A percentile compares a stretch with the other conserved stretches of the same genome.
Conservation (phyloP, 2,888 invertebrate species). For the Chloroclystis v-ata region DNA sequence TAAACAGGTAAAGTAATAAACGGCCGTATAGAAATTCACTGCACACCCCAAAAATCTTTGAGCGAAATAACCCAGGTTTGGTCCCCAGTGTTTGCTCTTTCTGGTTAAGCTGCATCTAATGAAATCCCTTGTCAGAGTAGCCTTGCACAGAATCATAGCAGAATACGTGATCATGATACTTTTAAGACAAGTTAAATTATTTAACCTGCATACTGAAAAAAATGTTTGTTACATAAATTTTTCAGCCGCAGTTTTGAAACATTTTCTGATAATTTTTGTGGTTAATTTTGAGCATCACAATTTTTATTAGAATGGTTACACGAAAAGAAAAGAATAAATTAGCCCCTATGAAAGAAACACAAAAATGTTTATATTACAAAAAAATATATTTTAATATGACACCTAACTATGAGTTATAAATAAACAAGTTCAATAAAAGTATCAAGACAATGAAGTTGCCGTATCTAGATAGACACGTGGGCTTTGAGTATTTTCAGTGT, state of each 20-base stretch:
- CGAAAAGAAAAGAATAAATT: no score
- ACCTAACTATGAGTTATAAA: no score
- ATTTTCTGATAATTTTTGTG: no score
- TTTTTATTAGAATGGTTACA: no score
- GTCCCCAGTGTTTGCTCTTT: slow-evolving; percentile 71
- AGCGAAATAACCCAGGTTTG: slow-evolving; percentile 60
- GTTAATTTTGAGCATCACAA: no score
- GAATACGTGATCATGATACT: slow-evolving; percentile 43
- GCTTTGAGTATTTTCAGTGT: slow-evolving; percentile 54
- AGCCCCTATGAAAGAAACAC: no score
- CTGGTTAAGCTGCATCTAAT: slow-evolving; percentile 77
- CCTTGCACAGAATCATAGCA: slow-evolving; percentile 59
- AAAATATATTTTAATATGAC: no score
- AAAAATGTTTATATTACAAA: no score
- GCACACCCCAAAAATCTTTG: slow-evolving; percentile 56
- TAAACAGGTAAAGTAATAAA: slow-evolving; percentile 31
- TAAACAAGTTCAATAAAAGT: no score
- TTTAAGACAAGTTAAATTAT: neutral
- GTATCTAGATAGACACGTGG: slow-evolving; percentile 37
- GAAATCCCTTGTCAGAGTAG: slow-evolving; percentile 75
- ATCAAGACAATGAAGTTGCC: slow-evolving; percentile 38
- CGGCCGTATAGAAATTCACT: slow-evolving; percentile 57
- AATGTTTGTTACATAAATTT: no score
- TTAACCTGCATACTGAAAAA: no score
- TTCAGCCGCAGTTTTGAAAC: no score